Evolutionary conservation across 2,797 vertebrate species (phyloP).

Genomic region (Zalophus californianus): DNA sequence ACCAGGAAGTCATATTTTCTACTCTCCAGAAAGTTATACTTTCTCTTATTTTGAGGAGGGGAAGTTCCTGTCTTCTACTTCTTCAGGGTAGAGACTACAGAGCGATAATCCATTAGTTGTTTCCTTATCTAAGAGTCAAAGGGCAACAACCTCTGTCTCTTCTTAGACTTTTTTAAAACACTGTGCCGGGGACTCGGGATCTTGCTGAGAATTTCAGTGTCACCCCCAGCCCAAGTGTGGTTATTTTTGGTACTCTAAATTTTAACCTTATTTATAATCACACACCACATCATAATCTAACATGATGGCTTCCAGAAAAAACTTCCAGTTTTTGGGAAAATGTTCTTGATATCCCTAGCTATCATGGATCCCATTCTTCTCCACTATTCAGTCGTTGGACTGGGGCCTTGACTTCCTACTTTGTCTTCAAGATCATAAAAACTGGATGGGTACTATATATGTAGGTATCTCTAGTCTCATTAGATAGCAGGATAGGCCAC

Average conservation of each 20-base stretch:
- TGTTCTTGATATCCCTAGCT: not conserved
- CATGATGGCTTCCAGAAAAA: not conserved
- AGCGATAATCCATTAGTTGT: not conserved
- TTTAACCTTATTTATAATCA: not conserved
- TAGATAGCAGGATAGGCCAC: not conserved
- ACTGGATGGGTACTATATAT: not conserved
- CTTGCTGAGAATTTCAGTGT: not conserved
- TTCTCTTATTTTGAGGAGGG: not conserved
- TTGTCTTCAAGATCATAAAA: not conserved
- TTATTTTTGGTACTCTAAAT: not conserved
- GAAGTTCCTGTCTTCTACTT: not conserved
- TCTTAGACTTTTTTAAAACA: not conserved
- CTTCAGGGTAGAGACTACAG: not conserved
- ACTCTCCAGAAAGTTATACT: not conserved
- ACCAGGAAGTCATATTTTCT: not conserved
- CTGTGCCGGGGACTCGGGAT: not conserved
- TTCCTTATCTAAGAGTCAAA: not conserved
- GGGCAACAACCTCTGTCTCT: not conserved
- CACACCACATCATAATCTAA: not conserved
- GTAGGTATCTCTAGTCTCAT: not conserved
- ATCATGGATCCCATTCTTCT: not conserved
- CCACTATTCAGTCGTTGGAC: not conserved
- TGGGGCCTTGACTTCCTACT: not conserved
- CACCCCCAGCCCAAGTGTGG: not conserved
- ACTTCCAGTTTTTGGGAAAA: not conserved